Evolutionary conservation across 2,888 invertebrate species (phyloP).

Genomic region (Napeogenes inachia): DNA sequence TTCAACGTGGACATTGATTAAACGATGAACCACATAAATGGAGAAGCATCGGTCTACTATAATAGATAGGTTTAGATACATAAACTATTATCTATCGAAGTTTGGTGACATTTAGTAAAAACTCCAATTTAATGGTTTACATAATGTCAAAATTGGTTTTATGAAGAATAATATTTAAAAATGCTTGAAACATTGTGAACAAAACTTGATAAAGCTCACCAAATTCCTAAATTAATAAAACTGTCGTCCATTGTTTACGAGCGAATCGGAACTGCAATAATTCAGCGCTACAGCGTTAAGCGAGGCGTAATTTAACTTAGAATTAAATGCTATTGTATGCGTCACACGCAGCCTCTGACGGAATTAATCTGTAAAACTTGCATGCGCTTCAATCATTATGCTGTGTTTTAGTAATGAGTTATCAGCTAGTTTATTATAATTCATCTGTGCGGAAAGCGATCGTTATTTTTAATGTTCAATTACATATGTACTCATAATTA

Average conservation of each 20-base stretch:
- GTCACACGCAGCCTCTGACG: slow-evolving; percentile 20
- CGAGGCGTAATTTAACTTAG: slow-evolving; percentile 29
- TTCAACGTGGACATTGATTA: slow-evolving; percentile 52
- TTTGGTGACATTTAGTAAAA: neutral
- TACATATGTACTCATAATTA: too few relatives aligned
- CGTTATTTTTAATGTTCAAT: too few relatives aligned
- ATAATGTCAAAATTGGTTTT: neutral
- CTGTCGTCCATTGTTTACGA: slow-evolving; percentile 17
- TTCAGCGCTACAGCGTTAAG: slow-evolving; percentile 17
- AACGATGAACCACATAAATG: slow-evolving; percentile 70
- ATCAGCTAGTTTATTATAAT: too few relatives aligned
- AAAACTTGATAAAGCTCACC: neutral
- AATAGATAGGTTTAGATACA: slow-evolving; percentile 35
- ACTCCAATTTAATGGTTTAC: neutral
- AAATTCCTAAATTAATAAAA: slow-evolving; percentile 12
- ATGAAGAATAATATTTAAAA: neutral
- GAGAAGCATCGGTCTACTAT: slow-evolving; percentile 61
- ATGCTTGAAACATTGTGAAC: neutral
- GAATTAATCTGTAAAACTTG: neutral
- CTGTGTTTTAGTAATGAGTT: too few relatives aligned
- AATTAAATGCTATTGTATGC: slow-evolving; percentile 31
- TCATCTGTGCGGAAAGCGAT: too few relatives aligned
- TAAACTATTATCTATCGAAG: neutral
- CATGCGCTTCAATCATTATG: too few relatives aligned
- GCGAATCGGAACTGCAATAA: slow-evolving; percentile 17